Evolutionary conservation across 2,113 vertebrate species (phyloP).

Genomic region (Apteryx mantelli): DNA sequence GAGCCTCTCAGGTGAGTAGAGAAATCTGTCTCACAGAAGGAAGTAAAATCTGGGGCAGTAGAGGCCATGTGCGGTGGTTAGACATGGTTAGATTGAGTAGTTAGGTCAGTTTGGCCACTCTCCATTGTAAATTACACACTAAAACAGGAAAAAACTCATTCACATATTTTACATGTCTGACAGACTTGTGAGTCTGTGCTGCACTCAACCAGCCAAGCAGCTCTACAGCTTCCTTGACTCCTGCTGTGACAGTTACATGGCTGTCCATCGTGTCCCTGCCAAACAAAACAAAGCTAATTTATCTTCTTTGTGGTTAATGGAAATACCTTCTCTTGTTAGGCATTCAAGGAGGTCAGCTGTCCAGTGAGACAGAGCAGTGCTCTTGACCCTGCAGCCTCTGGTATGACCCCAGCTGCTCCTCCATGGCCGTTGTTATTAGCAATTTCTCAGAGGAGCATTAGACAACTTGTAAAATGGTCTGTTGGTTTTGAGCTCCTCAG

Average conservation of each 20-base stretch:
- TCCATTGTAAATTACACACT: background rate
- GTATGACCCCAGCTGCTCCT: background rate
- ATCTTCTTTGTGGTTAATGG: background rate
- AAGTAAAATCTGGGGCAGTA: background rate
- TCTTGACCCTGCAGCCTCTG: background rate
- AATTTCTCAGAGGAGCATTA: background rate
- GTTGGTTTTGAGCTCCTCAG: accelerated
- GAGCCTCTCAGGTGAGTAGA: background rate
- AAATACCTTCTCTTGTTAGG: background rate
- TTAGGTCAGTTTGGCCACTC: background rate
- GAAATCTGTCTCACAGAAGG: background rate
- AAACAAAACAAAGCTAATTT: background rate
- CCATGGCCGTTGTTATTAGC: background rate
- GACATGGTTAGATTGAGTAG: background rate
- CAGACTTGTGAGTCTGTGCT: background rate
- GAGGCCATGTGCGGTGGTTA: background rate
- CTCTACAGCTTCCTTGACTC: background rate
- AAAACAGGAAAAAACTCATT: background rate
- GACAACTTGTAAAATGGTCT: accelerated
- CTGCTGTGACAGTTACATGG: background rate
- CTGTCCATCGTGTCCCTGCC: background rate
- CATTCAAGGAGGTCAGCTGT: background rate
- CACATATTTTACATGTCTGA: background rate
- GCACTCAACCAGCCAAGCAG: background rate
- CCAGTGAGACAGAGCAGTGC: background rate